Conservation (phyloP, 2,888 invertebrate genomes). For the Formica aserva region DNA sequence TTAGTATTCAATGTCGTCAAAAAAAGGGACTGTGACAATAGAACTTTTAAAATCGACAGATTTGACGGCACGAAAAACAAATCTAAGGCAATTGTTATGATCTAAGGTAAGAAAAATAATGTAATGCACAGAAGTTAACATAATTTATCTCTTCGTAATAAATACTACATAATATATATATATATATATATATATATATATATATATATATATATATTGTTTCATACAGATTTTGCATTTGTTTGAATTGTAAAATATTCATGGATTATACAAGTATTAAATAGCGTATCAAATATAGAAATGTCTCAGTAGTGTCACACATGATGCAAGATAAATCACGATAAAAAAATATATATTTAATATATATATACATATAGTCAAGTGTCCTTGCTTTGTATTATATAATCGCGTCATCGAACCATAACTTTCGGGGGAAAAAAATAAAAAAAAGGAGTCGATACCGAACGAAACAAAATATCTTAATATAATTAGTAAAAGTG, state of each 20-base stretch:
- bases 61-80: constrained; percentile 21
- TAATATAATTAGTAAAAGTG: constrained; percentile 76
- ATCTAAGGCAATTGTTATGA: constrained; percentile 14
- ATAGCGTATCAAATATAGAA: not conserved
- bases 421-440: constrained; percentile 81
- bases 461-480: constrained; percentile 69
- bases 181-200: constrained; percentile 36
- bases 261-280: constrained; percentile 14
- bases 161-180: constrained; percentile 49
- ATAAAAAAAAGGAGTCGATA: constrained; percentile 59
- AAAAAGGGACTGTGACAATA: constrained; percentile 63
- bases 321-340: not conserved
- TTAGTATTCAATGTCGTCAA: constrained; percentile 76
- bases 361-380: constrained; percentile 84
- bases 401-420: constrained; percentile 85
- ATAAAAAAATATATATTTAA: constrained; percentile 14
- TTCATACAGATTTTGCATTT: constrained; percentile 29
- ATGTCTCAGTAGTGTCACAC: not conserved
- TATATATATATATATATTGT: constrained; percentile 37
- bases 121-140: constrained; percentile 12
- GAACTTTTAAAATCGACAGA: constrained; percentile 29
- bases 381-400: constrained; percentile 89
- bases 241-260: constrained; percentile 9
- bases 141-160: constrained; percentile 59
- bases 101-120: constrained; percentile 10